phyloP scores from a whole-genome alignment of 2,888 invertebrate genomes.

The Euspilapteryx auroguttella region DNA sequence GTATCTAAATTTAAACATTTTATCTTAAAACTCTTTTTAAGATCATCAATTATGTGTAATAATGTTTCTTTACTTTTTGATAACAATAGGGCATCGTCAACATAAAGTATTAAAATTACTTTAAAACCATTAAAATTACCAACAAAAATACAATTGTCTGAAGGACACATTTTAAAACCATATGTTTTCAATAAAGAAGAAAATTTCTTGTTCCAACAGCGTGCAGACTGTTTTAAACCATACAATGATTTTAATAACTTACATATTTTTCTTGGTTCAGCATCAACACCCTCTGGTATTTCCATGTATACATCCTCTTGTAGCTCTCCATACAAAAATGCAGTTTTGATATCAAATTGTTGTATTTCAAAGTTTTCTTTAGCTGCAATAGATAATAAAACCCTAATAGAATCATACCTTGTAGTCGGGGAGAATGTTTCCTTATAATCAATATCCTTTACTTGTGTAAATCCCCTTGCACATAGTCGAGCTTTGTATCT shows the following conservation, averaged over 20 bases:
- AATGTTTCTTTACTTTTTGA: neutral
- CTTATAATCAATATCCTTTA: conserved; percentile 9
- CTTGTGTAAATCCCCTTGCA: conserved; percentile 10
- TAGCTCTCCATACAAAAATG: conserved; percentile 5
- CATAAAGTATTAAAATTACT: conserved; percentile 1
- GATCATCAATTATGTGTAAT: neutral
- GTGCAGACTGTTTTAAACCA: conserved; percentile 1
- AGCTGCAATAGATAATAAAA: conserved; percentile 6
- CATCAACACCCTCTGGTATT: neutral
- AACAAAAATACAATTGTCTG: conserved; percentile 1
- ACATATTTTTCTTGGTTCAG: neutral
- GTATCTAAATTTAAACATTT: neutral
- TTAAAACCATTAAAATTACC: conserved; percentile 1
- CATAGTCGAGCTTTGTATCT: conserved; percentile 9
- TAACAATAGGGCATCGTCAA: conserved; percentile 1
- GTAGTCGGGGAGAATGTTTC: conserved; percentile 11
- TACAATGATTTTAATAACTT: conserved; percentile 1
- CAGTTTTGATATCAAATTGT: conserved; percentile 5
- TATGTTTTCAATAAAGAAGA: neutral
- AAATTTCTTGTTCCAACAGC: conserved; percentile 1
- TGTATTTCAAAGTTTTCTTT: conserved; percentile 1
- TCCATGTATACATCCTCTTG: conserved; percentile 1
- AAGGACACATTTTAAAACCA: neutral
- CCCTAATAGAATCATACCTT: conserved; percentile 10
- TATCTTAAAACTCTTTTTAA: conserved; percentile 1